Conservation (phyloP, 2,113 vertebrate genomes). For the Sinosuthora webbiana region DNA sequence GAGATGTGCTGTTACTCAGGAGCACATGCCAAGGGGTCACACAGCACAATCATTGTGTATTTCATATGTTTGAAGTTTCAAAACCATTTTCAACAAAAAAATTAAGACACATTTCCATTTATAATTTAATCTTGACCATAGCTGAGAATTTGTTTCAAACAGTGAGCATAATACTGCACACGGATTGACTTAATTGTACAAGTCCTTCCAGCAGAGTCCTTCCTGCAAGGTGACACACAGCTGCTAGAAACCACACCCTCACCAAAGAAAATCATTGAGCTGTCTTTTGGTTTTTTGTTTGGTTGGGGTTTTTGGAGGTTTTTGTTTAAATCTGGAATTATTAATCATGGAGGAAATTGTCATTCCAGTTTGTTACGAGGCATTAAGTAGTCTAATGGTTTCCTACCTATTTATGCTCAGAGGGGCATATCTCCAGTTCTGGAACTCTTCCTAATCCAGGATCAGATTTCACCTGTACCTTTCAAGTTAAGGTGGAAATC, state of each 20-base stretch:
- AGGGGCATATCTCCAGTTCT: background rate
- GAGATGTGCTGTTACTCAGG: slow-evolving; percentile 6
- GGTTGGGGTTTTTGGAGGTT: background rate
- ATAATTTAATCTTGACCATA: background rate
- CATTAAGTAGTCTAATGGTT: background rate
- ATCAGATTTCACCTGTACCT: background rate
- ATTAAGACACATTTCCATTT: background rate
- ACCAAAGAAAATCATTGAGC: background rate
- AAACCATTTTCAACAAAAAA: slow-evolving; percentile 43
- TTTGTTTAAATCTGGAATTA: background rate
- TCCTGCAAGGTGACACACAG: background rate
- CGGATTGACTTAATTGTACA: background rate
- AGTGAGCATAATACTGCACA: background rate
- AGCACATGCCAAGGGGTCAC: slow-evolving; percentile 36
- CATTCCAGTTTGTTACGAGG: background rate
- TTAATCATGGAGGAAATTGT: background rate
- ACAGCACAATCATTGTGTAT: background rate
- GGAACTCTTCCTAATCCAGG: background rate
- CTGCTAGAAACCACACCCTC: background rate
- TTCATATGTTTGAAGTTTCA: background rate
- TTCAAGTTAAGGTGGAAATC: background rate
- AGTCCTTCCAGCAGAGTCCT: background rate
- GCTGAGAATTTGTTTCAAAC: background rate
- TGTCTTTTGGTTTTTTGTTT: background rate
- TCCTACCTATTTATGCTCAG: background rate